Percentiles rank a stretch among this genome's conserved stretches.
phyloP scores from a whole-genome alignment of 2,888 invertebrate species.

The Iphiclides podalirius region DNA sequence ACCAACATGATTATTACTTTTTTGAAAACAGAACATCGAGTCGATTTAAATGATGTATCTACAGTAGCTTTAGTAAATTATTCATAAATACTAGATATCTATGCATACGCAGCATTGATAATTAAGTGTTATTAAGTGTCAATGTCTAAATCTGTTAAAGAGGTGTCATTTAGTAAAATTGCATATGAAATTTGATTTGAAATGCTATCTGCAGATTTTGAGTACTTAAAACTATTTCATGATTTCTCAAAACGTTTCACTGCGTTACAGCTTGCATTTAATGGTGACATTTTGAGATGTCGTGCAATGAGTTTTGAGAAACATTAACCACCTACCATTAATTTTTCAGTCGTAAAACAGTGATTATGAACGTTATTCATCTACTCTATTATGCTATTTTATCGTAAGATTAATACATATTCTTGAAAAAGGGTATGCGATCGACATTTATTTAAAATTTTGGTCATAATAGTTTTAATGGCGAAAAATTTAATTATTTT shows the following conservation, averaged over 20 bases:
- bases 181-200: neutral
- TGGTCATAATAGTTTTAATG: too few species aligned
- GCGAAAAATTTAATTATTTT: too few species aligned
- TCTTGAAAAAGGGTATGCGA: too few species aligned
- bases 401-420: too few species aligned
- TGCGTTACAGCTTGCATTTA: conserved; percentile 15
- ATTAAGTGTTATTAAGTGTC: neutral
- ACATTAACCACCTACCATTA: conserved; percentile 3
- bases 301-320: conserved; percentile 33
- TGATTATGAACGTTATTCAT: too few species aligned
- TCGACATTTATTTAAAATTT: too few species aligned
- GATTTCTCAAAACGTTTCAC: conserved; percentile 35
- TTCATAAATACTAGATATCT: conserved; percentile 18
- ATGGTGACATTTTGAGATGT: conserved; percentile 26
- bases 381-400: too few species aligned
- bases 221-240: conserved; percentile 47
- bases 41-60: neutral
- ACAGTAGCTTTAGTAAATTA: conserved; percentile 9
- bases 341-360: too few species aligned
- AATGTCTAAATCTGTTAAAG: conserved; percentile 46
- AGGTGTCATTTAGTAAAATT: conserved; percentile 50
- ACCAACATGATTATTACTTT: neutral
- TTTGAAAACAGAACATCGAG: neutral
- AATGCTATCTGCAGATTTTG: conserved; percentile 15
- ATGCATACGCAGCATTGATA: conserved; percentile 11